Evolutionary conservation across 2,113 vertebrate species (phyloP).

Genomic region (Stegostoma tigrinum): DNA sequence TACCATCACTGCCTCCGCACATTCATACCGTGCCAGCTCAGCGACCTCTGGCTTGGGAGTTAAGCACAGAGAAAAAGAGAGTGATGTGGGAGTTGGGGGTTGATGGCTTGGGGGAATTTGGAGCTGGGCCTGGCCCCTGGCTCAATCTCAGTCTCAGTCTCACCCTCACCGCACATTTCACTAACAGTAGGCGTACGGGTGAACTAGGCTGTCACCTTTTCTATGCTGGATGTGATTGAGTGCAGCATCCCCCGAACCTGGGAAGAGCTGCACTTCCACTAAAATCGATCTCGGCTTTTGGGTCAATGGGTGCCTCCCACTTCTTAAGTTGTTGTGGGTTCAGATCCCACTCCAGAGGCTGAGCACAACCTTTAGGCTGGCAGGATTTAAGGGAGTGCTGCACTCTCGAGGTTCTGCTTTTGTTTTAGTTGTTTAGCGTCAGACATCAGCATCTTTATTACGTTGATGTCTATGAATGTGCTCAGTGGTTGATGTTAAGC

Average conservation of each 20-base stretch:
- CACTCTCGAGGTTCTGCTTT: no score
- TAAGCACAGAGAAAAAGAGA: not conserved
- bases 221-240: not conserved
- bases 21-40: not conserved
- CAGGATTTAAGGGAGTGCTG: no score
- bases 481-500: not conserved
- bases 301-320: not conserved
- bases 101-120: not conserved
- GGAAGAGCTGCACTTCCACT: not conserved
- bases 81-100: not conserved
- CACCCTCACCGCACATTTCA: not conserved
- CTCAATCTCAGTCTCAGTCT: no score
- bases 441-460: no score
- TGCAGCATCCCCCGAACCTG: not conserved
- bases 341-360: no score
- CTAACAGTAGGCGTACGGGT: not conserved
- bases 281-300: not conserved
- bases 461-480: not conserved
- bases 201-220: not conserved
- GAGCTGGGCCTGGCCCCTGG: not conserved
- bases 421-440: no score
- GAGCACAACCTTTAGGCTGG: no score
- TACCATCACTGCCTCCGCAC: slow-evolving; percentile 42
- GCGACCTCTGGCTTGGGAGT: not conserved
- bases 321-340: not conserved